Base-by-base conservation (phyloP, 2,888 invertebrate genomes). In the Tortricodes alternella region DNA sequence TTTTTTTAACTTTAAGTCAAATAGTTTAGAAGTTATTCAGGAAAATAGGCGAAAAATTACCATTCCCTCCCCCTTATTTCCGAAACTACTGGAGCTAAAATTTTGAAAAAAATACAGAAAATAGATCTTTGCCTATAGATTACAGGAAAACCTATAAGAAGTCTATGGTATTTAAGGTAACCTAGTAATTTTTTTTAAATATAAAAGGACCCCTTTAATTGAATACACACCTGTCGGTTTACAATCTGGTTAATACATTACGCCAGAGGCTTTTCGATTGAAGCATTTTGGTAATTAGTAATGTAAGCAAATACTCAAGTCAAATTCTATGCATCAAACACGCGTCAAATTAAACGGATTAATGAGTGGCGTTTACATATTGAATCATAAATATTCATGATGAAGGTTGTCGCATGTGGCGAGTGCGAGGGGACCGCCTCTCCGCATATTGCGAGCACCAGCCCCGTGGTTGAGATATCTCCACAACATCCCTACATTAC, bases 341-440 rank as follows among this genome's bases (percentile, higher is more conserved):
- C 58, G 63, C 53, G 62, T 53, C 66, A 63, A 65, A 70, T 69
- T 60, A 66, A 73, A 71, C 66, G 66, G 66, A 73, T 72, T 73
- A 75, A 76, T 74, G 74, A 74, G 73, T 69, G 68, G 64, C 62
- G 66, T 67, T 68, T 63, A 63, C 67, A 65, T 65, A 71, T 68
- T 63, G 70, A 68, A 65, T 68, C 71, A 77, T 78, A 75, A 77
- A 79, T 79, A 79, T 78, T 78, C 73, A 78, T 74, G 64, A 52
- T 29, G 61, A 67, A 70, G 68, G 71, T 65, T 67, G 61, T 63
- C 63, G 60, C 69, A 64, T 69, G 73, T 72, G 71, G 49, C 55
- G 61, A 58, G 59, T 52, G 61, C 58, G 59, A 58, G 46, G 43
- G 27, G 8, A 8, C 24, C 24, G 24, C 9, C 0, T n/a, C 24